These are phyloP conservation scores for Coelopa frigida DNA, from an alignment of 1,140 invertebrate species.

Conservation along the genomic window DNA sequence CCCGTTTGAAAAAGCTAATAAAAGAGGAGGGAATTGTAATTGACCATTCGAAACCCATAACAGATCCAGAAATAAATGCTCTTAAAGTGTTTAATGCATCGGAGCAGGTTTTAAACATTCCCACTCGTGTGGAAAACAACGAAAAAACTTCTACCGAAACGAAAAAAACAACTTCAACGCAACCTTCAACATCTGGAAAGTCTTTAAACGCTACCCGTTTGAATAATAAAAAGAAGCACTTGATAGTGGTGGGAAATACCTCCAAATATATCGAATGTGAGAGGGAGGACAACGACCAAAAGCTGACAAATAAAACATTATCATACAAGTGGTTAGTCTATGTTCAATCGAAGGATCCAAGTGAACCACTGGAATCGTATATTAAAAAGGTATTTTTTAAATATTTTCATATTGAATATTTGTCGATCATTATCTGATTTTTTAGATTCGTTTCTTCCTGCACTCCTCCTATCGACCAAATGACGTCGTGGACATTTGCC, in stretches of 20 bases:
- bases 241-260: constrained; percentile 71
- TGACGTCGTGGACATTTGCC: constrained; percentile 72
- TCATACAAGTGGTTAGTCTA: constrained; percentile 90
- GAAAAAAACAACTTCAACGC: constrained; percentile 27
- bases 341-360: constrained; percentile 52
- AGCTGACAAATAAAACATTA: constrained; percentile 50
- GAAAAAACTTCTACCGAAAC: no score
- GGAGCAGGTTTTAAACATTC: no score
- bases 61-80: no score
- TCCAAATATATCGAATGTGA: constrained; percentile 72
- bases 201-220: constrained; percentile 23
- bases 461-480: constrained; percentile 85
- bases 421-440: not conserved
- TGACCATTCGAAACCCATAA: constrained; percentile 32
- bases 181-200: constrained; percentile 16
- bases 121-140: no score
- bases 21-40: constrained; percentile 32
- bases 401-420: not conserved
- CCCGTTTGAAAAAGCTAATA: constrained; percentile 24
- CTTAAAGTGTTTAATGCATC: no score
- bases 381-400: constrained; percentile 54
- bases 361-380: constrained; percentile 53
- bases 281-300: constrained; percentile 25
- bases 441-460: constrained; percentile 64
- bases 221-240: constrained; percentile 36